Conservation (phyloP, 2,113 vertebrate species). For the Carollia perspicillata region DNA sequence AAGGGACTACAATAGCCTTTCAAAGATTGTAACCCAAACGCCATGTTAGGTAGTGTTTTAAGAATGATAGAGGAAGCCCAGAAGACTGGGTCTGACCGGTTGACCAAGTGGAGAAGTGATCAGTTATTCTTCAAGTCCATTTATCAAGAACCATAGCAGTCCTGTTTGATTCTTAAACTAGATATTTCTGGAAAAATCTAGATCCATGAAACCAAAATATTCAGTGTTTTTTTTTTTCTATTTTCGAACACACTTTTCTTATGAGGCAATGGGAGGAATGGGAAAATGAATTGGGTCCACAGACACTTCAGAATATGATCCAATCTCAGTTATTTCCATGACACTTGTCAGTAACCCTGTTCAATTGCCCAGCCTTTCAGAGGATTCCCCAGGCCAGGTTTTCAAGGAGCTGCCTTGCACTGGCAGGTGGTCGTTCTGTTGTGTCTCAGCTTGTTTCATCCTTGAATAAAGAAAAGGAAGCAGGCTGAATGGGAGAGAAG, state of each 20-base stretch:
- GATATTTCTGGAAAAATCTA: constrained; percentile 3
- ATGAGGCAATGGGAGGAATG: not conserved
- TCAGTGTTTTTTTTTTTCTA: not conserved
- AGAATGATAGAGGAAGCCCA: not conserved
- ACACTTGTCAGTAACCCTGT: not conserved
- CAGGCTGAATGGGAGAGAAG: not conserved
- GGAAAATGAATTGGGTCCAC: not conserved
- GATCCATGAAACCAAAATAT: not conserved
- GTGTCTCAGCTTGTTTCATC: not conserved
- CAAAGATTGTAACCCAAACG: not conserved
- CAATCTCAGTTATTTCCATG: not conserved
- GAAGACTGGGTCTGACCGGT: not conserved
- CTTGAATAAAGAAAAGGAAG: not conserved
- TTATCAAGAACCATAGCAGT: not conserved
- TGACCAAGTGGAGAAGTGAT: not conserved
- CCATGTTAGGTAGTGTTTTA: not conserved
- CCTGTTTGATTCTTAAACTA: not conserved
- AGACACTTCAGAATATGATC: not conserved
- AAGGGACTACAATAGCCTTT: not conserved
- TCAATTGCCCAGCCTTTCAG: not conserved
- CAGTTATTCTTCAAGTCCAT: not conserved
- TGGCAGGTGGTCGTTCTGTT: not conserved
- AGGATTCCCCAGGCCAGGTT: not conserved
- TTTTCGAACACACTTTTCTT: constrained; percentile 21
- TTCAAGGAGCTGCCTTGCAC: not conserved